Evolutionary conservation across 2,888 invertebrate genomes (phyloP).

Genomic region (Drosophila melanocephala): DNA sequence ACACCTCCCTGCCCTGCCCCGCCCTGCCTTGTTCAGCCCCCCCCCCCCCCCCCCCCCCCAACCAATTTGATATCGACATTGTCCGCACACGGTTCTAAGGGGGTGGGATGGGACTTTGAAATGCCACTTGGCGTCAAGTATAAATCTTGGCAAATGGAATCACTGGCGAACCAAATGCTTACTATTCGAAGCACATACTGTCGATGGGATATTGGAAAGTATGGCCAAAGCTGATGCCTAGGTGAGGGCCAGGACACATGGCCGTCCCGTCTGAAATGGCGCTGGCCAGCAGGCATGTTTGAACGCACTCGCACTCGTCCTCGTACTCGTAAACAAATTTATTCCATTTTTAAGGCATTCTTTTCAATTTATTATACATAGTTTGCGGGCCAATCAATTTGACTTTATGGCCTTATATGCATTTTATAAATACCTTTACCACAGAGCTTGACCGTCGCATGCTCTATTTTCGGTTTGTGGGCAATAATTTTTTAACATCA

Average conservation of each 20-base stretch:
- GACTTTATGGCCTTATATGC: conserved; percentile 59
- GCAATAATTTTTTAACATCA: neutral
- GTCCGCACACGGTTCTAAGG: conserved; percentile 13
- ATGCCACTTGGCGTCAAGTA: conserved; percentile 55
- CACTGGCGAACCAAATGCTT: conserved; percentile 51
- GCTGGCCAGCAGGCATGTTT: conserved; percentile 1
- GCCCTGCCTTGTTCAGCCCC: neutral
- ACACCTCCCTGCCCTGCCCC: conserved; percentile 12
- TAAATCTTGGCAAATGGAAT: conserved; percentile 62
- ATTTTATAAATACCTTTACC: conserved; percentile 36
- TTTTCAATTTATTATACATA: conserved; percentile 69
- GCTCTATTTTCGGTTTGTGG: neutral
- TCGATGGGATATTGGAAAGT: conserved; percentile 66
- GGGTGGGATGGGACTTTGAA: conserved; percentile 16
- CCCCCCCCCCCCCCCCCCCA: conserved; percentile 21
- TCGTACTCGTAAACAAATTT: conserved; percentile 50
- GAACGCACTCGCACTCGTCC: neutral
- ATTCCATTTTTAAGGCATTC: conserved; percentile 58
- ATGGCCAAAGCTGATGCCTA: conserved; percentile 20
- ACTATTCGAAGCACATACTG: conserved; percentile 63
- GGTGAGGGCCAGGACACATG: conserved; percentile 8
- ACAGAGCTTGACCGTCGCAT: conserved; percentile 6
- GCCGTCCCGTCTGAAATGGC: neutral
- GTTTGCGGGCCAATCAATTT: conserved; percentile 48
- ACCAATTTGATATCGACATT: conserved; percentile 1